Evolutionary conservation across 2,797 vertebrate genomes (phyloP).

Genomic region (Tenualosa ilisha): DNA sequence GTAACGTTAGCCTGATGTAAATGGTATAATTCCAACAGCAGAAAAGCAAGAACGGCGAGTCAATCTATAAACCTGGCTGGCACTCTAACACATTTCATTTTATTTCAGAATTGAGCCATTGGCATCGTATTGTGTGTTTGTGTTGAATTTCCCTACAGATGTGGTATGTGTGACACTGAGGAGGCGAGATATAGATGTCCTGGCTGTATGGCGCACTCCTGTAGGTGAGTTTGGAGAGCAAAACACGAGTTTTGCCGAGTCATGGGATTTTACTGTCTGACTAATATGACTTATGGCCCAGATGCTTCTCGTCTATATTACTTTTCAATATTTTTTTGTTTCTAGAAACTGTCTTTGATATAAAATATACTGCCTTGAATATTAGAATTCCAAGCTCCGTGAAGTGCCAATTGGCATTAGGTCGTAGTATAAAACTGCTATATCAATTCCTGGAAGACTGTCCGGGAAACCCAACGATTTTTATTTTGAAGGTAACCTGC

Average conservation of each 20-base stretch:
- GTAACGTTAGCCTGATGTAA: too few species aligned
- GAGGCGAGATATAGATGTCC: constrained; percentile 92
- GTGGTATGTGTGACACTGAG: constrained; percentile 81
- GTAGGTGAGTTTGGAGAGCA: constrained; percentile 78
- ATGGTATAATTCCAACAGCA: too few species aligned
- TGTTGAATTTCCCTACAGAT: constrained; percentile 72
- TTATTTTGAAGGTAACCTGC: background rate
- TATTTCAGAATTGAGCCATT: background rate
- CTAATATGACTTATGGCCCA: background rate
- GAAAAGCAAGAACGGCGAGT: too few species aligned
- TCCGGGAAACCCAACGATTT: background rate
- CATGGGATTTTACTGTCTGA: too few species aligned
- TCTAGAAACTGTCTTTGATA: background rate
- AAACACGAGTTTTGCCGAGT: background rate
- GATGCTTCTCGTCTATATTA: background rate
- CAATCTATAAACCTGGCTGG: background rate
- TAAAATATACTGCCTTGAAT: background rate
- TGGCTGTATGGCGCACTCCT: constrained; percentile 83
- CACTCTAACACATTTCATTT: background rate
- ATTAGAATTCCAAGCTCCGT: background rate
- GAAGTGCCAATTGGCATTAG: constrained; percentile 10
- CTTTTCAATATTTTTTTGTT: background rate
- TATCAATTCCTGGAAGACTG: background rate
- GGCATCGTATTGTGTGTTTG: background rate
- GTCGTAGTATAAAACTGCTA: background rate